Evolutionary conservation across 2,888 invertebrate genomes (phyloP).

Genomic region (Drosophila setosimentum): DNA sequence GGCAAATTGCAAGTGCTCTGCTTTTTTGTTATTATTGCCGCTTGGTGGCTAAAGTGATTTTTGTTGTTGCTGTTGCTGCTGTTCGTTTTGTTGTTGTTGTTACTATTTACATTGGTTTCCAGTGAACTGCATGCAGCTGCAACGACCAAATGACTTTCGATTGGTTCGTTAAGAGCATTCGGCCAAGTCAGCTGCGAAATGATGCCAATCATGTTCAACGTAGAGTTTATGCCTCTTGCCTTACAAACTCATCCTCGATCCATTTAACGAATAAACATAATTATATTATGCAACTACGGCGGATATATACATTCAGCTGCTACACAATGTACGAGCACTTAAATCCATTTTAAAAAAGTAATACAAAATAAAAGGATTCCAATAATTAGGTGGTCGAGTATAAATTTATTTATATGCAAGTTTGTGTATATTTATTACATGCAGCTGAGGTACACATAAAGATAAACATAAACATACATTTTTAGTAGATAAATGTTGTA

Average conservation of each 20-base stretch:
- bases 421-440: slow-evolving; percentile 1
- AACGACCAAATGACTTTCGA: slow-evolving; percentile 62
- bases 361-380: slow-evolving; percentile 25
- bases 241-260: slow-evolving; percentile 1
- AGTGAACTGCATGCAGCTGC: slow-evolving; percentile 62
- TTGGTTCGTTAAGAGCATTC: slow-evolving; percentile 53
- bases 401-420: slow-evolving; percentile 36
- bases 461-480: background rate
- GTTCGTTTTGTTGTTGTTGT: slow-evolving; percentile 15
- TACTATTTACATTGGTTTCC: slow-evolving; percentile 34
- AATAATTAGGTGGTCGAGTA: slow-evolving; percentile 53
- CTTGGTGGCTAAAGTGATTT: slow-evolving; percentile 4
- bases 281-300: background rate
- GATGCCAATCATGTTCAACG: slow-evolving; percentile 39
- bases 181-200: slow-evolving; percentile 55
- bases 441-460: slow-evolving; percentile 1
- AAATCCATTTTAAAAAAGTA: slow-evolving; percentile 31
- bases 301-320: background rate
- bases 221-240: slow-evolving; percentile 2
- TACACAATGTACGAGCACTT: background rate
- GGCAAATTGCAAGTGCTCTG: slow-evolving; percentile 57
- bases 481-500: slow-evolving; percentile 18
- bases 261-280: slow-evolving; percentile 1
- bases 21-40: slow-evolving; percentile 17
- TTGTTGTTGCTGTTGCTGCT: slow-evolving; percentile 12